Conservation (phyloP, 2,113 vertebrate genomes). For the Petrocephalus zakoni region DNA sequence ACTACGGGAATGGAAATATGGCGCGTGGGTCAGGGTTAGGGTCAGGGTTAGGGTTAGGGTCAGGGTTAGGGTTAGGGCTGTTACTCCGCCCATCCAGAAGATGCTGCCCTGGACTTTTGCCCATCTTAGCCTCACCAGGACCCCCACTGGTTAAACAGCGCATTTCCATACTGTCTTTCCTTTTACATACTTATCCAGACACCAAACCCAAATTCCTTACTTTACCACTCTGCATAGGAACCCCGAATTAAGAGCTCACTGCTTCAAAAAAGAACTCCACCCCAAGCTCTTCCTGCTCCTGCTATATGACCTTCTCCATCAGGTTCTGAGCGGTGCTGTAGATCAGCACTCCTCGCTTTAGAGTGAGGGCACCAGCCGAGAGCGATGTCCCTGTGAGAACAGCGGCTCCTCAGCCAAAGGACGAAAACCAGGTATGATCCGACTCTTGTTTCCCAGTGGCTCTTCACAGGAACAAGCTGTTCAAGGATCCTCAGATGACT, state of each 20-base stretch:
- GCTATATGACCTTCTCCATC: not conserved
- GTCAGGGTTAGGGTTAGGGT: too few species aligned
- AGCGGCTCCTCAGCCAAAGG: not conserved
- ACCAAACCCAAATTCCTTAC: not conserved
- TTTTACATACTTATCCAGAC: not conserved
- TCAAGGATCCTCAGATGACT: not conserved
- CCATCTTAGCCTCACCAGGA: not conserved
- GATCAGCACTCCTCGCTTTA: not conserved
- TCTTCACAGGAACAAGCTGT: not conserved
- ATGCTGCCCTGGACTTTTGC: not conserved
- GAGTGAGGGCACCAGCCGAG: not conserved
- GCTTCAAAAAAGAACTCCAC: not conserved
- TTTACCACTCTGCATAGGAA: not conserved
- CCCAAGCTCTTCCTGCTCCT: not conserved
- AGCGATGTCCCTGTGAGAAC: not conserved
- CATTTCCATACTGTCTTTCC: not conserved
- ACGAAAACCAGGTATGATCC: not conserved
- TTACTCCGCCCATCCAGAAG: not conserved
- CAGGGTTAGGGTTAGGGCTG: too few species aligned
- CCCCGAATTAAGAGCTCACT: not conserved
- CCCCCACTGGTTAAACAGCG: not conserved
- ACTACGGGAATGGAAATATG: too few species aligned
- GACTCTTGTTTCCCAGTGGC: not conserved
- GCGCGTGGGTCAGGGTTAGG: too few species aligned
- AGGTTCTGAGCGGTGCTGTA: not conserved